These are phyloP conservation scores for Pagrus major DNA, from an alignment of 2,113 vertebrate genomes.

Conservation along the genomic window DNA sequence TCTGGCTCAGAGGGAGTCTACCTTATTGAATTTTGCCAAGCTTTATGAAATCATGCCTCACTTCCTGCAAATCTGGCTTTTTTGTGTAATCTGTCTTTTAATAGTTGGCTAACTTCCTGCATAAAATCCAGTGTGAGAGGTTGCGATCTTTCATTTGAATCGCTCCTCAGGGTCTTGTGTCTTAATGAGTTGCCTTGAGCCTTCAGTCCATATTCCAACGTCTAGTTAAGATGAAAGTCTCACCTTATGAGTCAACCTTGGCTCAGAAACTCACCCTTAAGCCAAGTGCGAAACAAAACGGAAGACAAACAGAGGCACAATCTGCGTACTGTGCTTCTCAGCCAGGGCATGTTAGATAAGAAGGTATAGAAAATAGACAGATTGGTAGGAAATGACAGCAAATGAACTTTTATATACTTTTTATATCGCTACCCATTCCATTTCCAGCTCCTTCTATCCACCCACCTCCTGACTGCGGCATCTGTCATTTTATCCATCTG, in stretches of 20 bases:
- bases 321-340: background rate
- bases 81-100: conserved; percentile 58
- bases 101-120: conserved; percentile 40
- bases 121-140: conserved; percentile 54
- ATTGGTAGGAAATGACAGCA: background rate
- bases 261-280: conserved; percentile 25
- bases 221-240: conserved; percentile 52
- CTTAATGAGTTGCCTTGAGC: conserved; percentile 67
- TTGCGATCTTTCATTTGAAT: conserved; percentile 62
- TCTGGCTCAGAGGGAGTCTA: conserved; percentile 4
- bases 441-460: background rate
- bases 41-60: conserved; percentile 36
- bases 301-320: background rate
- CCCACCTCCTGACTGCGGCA: background rate
- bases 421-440: background rate
- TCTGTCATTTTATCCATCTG: background rate
- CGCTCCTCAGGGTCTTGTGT: conserved; percentile 52
- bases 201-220: conserved; percentile 45
- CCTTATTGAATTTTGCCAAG: conserved; percentile 34
- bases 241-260: conserved; percentile 44
- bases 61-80: conserved; percentile 23
- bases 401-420: background rate
- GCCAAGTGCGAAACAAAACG: background rate
- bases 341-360: background rate
- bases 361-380: background rate